Evolutionary conservation across 2,888 invertebrate genomes (phyloP).

Genomic region (Caenorhabditis sinica): DNA sequence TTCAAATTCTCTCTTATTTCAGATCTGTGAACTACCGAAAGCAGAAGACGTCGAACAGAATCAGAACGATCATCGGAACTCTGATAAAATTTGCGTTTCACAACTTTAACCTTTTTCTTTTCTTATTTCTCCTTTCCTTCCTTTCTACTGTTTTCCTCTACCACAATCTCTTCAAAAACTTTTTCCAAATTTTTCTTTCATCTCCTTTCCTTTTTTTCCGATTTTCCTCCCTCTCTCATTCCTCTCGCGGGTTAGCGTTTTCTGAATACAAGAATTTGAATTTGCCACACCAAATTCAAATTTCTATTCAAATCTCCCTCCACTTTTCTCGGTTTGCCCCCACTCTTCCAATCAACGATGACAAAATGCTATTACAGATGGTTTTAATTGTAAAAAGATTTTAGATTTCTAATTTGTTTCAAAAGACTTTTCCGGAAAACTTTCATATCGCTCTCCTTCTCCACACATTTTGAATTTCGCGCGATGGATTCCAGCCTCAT

Average conservation of each 20-base stretch:
- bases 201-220: too few relatives aligned
- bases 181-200: not conserved
- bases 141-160: too few relatives aligned
- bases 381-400: not conserved
- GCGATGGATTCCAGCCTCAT: constrained; percentile 5
- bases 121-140: not conserved
- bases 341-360: constrained; percentile 30
- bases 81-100: constrained; percentile 62
- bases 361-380: constrained; percentile 8
- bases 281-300: not conserved
- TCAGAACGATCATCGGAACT: constrained; percentile 55
- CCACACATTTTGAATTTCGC: constrained; percentile 9
- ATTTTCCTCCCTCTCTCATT: constrained; percentile 5
- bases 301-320: constrained; percentile 18
- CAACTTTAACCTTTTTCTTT: constrained; percentile 40
- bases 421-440: constrained; percentile 12
- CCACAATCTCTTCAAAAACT: too few relatives aligned
- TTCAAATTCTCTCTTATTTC: not conserved
- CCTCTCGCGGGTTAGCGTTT: constrained; percentile 11
- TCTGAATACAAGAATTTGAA: not conserved
- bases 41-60: constrained; percentile 47
- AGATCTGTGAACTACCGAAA: constrained; percentile 60
- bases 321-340: constrained; percentile 9
- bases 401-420: not conserved
- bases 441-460: constrained; percentile 47